Percentiles rank a stretch among this genome's conserved stretches.
Conservation (phyloP, 2,113 vertebrate species). For the Psittacara wagleri region DNA sequence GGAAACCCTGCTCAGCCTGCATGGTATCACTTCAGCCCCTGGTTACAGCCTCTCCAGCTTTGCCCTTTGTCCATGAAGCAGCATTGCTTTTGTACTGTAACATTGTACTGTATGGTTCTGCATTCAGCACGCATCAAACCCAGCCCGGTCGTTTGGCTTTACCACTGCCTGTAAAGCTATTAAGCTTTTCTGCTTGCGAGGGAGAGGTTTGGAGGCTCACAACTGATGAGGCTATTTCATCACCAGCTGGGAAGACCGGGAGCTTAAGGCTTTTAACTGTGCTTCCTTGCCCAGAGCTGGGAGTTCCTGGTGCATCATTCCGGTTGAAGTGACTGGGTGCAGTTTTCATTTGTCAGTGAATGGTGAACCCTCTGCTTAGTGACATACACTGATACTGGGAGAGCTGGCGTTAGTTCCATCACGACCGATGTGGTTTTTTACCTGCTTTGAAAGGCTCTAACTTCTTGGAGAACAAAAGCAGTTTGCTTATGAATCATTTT, state of each 20-base stretch:
- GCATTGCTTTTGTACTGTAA: background rate
- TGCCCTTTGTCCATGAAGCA: background rate
- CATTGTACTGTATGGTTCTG: background rate
- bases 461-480: background rate
- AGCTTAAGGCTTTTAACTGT: background rate
- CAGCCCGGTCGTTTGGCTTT: background rate
- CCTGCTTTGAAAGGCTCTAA: background rate
- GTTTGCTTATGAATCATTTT: background rate
- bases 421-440: background rate
- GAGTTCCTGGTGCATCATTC: background rate
- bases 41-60: background rate
- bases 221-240: background rate
- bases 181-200: background rate
- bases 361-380: background rate
- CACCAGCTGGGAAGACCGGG: background rate
- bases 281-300: background rate
- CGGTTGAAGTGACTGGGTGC: background rate
- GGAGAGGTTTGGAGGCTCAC: background rate
- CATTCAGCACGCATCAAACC: background rate
- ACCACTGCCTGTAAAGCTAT: background rate
- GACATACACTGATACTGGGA: background rate
- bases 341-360: background rate
- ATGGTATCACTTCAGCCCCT: constrained; percentile 2
- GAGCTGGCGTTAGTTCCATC: constrained; percentile 34
- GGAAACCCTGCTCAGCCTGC: background rate